A percentile compares a stretch with the other conserved stretches of the same genome.
Evolutionary conservation across 2,888 invertebrate genomes (phyloP).

Genomic region (Tenthredo scrophulariae): DNA sequence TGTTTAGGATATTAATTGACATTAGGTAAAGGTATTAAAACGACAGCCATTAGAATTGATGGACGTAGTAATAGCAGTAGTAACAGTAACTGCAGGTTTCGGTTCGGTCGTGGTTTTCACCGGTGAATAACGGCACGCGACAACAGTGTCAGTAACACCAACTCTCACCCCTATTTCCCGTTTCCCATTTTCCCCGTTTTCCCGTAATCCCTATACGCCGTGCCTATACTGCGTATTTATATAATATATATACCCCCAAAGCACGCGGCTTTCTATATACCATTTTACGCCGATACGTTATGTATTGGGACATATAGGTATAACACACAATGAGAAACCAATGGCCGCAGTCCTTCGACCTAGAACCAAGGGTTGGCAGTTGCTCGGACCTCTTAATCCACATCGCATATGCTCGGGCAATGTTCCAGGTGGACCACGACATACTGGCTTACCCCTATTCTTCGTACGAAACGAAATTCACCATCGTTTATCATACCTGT

Average conservation of each 20-base stretch:
- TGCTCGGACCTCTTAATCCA: constrained; percentile 33
- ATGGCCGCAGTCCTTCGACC: constrained; percentile 10
- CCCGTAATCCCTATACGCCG: background rate
- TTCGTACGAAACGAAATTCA: background rate
- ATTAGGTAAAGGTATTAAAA: constrained; percentile 26
- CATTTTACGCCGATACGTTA: constrained; percentile 17
- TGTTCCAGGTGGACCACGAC: constrained; percentile 41
- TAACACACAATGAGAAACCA: constrained; percentile 34
- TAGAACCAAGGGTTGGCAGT: constrained; percentile 3
- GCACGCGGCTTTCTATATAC: background rate
- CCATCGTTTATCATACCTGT: background rate
- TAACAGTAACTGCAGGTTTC: background rate
- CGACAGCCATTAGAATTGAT: constrained; percentile 37
- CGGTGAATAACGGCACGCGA: constrained; percentile 8
- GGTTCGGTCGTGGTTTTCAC: background rate
- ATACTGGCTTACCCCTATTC: background rate
- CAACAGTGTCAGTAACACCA: background rate
- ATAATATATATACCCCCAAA: background rate
- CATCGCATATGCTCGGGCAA: constrained; percentile 44
- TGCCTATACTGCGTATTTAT: background rate
- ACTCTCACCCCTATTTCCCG: background rate
- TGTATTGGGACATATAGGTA: background rate
- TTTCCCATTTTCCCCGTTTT: background rate
- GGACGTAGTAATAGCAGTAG: background rate
- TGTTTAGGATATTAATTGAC: constrained; percentile 28